These are phyloP conservation scores for Psylliodes chrysocephalus DNA, from an alignment of 2,888 invertebrate species.

Conservation along the genomic window DNA sequence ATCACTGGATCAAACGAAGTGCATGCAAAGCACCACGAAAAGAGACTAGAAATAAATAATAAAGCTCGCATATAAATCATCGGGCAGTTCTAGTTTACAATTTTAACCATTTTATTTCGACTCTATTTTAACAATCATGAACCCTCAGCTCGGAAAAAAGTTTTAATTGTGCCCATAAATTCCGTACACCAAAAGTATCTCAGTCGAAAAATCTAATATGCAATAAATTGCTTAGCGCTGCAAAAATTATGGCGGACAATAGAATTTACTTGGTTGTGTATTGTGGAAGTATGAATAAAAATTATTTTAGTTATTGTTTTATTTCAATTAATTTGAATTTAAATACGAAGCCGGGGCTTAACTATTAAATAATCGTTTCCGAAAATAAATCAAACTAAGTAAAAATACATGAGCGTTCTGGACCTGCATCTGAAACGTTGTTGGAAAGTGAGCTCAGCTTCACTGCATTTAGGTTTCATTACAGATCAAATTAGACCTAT, in stretches of 20 bases:
- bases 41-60: not conserved
- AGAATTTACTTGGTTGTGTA: constrained; percentile 14
- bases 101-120: constrained; percentile 19
- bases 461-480: too few species aligned
- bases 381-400: too few species aligned
- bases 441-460: too few species aligned
- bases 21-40: not conserved
- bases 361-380: too few species aligned
- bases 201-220: constrained; percentile 28
- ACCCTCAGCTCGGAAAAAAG: constrained; percentile 6
- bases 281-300: constrained; percentile 13
- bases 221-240: constrained; percentile 13
- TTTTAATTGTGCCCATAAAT: constrained; percentile 24
- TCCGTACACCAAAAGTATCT: constrained; percentile 23
- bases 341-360: too few species aligned
- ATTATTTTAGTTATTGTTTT: constrained; percentile 7
- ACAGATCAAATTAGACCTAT: too few species aligned
- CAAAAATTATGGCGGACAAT: constrained; percentile 4
- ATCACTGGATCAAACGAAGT: too few species aligned
- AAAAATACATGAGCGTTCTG: too few species aligned
- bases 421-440: too few species aligned
- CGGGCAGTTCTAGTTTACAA: constrained; percentile 6
- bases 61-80: not conserved
- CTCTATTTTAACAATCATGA: constrained; percentile 24
- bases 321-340: constrained; percentile 20